A percentile compares a stretch with the other conserved stretches of the same genome.
phyloP scores from a whole-genome alignment of 2,113 vertebrate species.

The Hiodon alosoides region DNA sequence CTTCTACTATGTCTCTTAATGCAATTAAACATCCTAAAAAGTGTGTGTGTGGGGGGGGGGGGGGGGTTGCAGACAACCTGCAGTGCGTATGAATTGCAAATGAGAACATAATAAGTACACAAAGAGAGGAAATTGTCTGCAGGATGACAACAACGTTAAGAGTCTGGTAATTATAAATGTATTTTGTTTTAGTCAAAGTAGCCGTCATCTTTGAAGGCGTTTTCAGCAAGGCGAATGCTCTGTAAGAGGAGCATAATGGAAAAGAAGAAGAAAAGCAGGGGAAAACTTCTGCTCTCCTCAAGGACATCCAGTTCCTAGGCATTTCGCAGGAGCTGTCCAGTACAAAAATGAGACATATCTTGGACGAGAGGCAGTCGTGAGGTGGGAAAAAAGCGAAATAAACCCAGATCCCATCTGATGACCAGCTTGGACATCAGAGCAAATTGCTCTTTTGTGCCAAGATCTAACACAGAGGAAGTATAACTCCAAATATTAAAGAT shows the following conservation, averaged over 20 bases:
- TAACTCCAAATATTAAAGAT: slow-evolving; percentile 56
- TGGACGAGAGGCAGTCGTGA: slow-evolving; percentile 54
- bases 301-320: slow-evolving; percentile 52
- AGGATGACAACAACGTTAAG: slow-evolving; percentile 60
- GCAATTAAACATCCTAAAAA: slow-evolving; percentile 55
- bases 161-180: slow-evolving; percentile 66
- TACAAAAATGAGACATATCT: slow-evolving; percentile 51
- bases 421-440: slow-evolving; percentile 71
- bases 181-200: slow-evolving; percentile 65
- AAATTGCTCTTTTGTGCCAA: slow-evolving; percentile 58
- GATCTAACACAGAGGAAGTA: slow-evolving; percentile 55
- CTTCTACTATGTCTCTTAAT: slow-evolving; percentile 68
- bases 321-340: slow-evolving; percentile 51
- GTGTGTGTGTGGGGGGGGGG: slow-evolving; percentile 25
- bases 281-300: slow-evolving; percentile 54
- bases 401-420: slow-evolving; percentile 70
- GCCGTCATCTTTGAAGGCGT: slow-evolving; percentile 46
- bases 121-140: slow-evolving; percentile 51
- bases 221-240: slow-evolving; percentile 47
- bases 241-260: slow-evolving; percentile 30
- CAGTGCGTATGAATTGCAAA: slow-evolving; percentile 55
- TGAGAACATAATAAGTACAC: slow-evolving; percentile 61
- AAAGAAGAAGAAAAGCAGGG: slow-evolving; percentile 35
- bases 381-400: slow-evolving; percentile 51
- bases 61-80: slow-evolving; percentile 53